These are phyloP conservation scores for Cephalopachus bancanus DNA, from an alignment of 2,797 vertebrate genomes.

Conservation along the genomic window DNA sequence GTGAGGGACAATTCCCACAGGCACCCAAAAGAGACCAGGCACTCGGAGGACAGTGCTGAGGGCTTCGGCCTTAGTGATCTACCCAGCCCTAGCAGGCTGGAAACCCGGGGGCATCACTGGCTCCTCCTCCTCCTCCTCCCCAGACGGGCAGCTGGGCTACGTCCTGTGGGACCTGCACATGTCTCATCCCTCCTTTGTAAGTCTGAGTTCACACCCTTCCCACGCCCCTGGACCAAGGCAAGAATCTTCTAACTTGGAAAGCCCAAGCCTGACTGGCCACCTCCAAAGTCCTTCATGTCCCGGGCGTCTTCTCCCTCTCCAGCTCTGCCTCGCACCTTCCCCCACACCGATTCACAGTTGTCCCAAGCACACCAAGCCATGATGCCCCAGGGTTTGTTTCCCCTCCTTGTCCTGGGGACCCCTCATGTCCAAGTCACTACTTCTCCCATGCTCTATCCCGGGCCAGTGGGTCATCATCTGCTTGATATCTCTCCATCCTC, in stretches of 20 bases:
- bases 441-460: neutral
- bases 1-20: neutral
- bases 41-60: neutral
- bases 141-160: no score
- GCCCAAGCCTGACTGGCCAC: no score
- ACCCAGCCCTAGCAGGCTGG: no score
- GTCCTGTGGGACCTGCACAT: neutral
- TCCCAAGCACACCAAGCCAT: neutral
- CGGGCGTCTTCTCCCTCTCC: neutral
- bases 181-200: accelerated
- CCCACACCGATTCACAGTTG: neutral
- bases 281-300: no score
- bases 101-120: neutral
- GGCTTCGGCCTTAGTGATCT: no score
- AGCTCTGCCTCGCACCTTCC: neutral
- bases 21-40: no score
- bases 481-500: neutral
- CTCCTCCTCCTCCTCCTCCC: neutral
- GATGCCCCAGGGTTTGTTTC: no score
- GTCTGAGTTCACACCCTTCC: neutral
- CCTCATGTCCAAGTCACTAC: no score
- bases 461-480: neutral
- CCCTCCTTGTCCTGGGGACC: no score
- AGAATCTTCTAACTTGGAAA: no score
- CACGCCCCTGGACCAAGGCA: neutral